Evolutionary conservation across 1,140 invertebrate genomes (phyloP), one percentile per base, ranked within the genome.

Genomic region (Sycophaga agraensis): DNA sequence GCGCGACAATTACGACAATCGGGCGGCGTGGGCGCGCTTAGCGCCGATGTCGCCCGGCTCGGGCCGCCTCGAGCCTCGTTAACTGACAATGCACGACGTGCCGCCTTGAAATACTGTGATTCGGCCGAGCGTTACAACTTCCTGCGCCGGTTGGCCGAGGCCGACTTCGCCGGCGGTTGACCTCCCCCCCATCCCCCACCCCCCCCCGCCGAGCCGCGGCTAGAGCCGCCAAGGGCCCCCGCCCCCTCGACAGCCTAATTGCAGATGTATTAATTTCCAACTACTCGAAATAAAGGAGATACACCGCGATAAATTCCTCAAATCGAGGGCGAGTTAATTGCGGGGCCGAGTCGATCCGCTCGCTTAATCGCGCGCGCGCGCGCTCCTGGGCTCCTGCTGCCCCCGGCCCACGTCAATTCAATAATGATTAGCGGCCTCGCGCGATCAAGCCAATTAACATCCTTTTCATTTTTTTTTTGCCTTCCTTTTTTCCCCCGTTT

Each of bases 71-170:
- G 28, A 71, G 73, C 69, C 72, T 79, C 75, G 78, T 80, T 80
- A 78, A 80, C 66, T 77, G 76, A 78, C 76, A 78, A 78, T 79
- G 70, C 69, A 56, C 43, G 69, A 76, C 68, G 71, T 70, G 72
- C 26, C 6, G 35, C 59, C 59, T 69, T 74, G 72, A 77, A 75
- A 70, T 74, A 75, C 65, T 65, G 63, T 60, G 17, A 66, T 67
- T 71, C 65, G 63, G 64, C 63, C 61, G 65, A 66, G 68, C 66
- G 57, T 68, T 68, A 69, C 68, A 67, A 68, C 68, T 63, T 56
- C 68, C n/a, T n/a, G n/a, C n/a, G n/a, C n/a, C n/a, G n/a, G n/a
- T n/a, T n/a, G n/a, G n/a, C n/a, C n/a, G n/a, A n/a, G n/a, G n/a
- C n/a, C n/a, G n/a, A n/a, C n/a, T n/a, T n/a, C n/a, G n/a, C n/a